Percentiles rank a stretch among this genome's conserved stretches.
These are phyloP conservation scores for Probaryconus sp. DNA, from an alignment of 1,140 invertebrate species.

Conservation along the genomic window DNA sequence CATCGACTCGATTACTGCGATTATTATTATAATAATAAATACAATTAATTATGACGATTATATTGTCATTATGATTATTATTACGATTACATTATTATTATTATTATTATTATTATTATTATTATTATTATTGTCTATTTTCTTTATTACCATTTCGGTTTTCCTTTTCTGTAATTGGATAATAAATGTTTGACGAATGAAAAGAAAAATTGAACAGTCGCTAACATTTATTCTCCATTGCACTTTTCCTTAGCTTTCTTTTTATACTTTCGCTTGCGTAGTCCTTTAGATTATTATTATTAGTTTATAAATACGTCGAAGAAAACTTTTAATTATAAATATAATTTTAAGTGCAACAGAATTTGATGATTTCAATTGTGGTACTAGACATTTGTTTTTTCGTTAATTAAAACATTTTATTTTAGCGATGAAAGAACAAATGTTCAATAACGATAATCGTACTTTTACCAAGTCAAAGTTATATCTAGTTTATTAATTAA, in stretches of 20 bases:
- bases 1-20: constrained; percentile 65
- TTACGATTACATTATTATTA: constrained; percentile 63
- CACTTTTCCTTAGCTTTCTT: constrained; percentile 22
- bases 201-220: too few relatives aligned
- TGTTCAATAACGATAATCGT: too few relatives aligned
- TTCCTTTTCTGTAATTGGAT: constrained; percentile 14
- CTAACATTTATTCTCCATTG: too few relatives aligned
- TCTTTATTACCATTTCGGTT: constrained; percentile 68
- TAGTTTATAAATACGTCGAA: constrained; percentile 4
- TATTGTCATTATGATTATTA: constrained; percentile 62
- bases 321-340: background rate
- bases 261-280: constrained; percentile 13
- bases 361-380: constrained; percentile 7
- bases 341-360: constrained; percentile 2
- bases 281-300: constrained; percentile 4
- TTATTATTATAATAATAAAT: constrained; percentile 68
- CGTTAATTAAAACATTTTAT: too few relatives aligned
- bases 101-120: constrained; percentile 61
- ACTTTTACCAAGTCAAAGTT: too few relatives aligned
- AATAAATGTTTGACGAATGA: constrained; percentile 7
- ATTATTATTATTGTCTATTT: constrained; percentile 60
- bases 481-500: constrained; percentile 20
- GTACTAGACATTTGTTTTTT: constrained; percentile 8
- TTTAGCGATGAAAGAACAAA: too few relatives aligned
- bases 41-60: constrained; percentile 53